Percentiles rank a stretch among this genome's conserved stretches.
Conservation (phyloP, 2,888 invertebrate genomes). For the Plagodis dolabraria region DNA sequence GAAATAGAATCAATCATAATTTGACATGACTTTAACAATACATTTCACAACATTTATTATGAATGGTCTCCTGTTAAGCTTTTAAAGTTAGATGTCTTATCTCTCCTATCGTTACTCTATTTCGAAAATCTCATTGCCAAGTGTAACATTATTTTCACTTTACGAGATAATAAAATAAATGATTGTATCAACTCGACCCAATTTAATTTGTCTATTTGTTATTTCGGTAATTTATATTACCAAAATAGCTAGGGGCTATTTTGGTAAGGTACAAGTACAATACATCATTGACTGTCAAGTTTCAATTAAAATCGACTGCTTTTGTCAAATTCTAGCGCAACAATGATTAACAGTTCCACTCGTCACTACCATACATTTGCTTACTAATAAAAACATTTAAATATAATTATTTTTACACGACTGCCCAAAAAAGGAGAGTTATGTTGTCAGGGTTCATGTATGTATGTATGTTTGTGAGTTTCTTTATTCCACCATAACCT, state of each 20-base stretch:
- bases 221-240: constrained; percentile 17
- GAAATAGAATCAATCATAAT: constrained; percentile 12
- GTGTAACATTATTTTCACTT: constrained; percentile 42
- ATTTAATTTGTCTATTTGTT: constrained; percentile 9
- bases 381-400: too few species aligned
- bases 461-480: too few species aligned
- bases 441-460: too few species aligned
- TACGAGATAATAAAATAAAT: constrained; percentile 20
- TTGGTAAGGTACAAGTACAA: background rate
- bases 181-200: constrained; percentile 16
- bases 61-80: constrained; percentile 19
- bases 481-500: too few species aligned
- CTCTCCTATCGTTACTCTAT: constrained; percentile 41
- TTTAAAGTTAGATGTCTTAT: constrained; percentile 43
- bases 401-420: too few species aligned
- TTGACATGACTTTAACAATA: constrained; percentile 8
- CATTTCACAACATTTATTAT: constrained; percentile 26
- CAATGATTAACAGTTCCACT: background rate
- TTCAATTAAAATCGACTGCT: constrained; percentile 15
- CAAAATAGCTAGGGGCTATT: constrained; percentile 10
- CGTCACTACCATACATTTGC: too few species aligned
- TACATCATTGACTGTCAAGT: constrained; percentile 13
- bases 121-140: constrained; percentile 49
- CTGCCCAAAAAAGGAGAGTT: too few species aligned
- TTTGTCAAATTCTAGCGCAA: constrained; percentile 7